Conservation (phyloP, 2,113 vertebrate genomes). For the Pelobates fuscus region DNA sequence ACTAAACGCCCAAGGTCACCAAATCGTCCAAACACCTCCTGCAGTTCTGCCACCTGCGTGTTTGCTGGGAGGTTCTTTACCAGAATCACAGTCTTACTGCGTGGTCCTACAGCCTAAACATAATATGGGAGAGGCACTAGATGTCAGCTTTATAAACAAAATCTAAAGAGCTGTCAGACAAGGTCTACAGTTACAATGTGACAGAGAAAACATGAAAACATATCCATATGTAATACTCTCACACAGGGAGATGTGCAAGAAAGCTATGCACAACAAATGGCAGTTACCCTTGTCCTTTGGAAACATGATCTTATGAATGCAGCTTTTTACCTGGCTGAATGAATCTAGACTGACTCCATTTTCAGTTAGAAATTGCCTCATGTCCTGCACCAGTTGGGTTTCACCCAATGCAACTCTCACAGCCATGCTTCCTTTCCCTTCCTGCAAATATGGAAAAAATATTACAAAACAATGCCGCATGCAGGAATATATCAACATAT, state of each 20-base stretch:
- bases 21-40: constrained; percentile 74
- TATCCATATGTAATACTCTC: too few species aligned
- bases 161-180: not conserved
- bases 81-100: constrained; percentile 86
- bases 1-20: constrained; percentile 87
- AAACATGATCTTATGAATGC: too few species aligned
- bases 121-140: too few species aligned
- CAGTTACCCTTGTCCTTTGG: too few species aligned
- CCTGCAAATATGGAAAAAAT: constrained; percentile 64
- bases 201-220: too few species aligned
- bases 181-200: too few species aligned
- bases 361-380: constrained; percentile 86
- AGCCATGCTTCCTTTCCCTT: constrained; percentile 87
- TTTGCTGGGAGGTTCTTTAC: constrained; percentile 89
- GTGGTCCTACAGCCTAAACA: constrained; percentile 56
- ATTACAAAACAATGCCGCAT: not conserved
- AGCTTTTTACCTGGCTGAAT: constrained; percentile 91
- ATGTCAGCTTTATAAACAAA: too few species aligned
- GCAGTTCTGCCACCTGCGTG: constrained; percentile 69
- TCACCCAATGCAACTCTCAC: constrained; percentile 94
- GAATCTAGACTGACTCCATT: constrained; percentile 87
- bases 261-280: too few species aligned
- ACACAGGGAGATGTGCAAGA: too few species aligned
- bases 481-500: too few species aligned
- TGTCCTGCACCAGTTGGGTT: constrained; percentile 91